Conservation (phyloP, 2,888 invertebrate species). For the Lissocephala sabroskyi region DNA sequence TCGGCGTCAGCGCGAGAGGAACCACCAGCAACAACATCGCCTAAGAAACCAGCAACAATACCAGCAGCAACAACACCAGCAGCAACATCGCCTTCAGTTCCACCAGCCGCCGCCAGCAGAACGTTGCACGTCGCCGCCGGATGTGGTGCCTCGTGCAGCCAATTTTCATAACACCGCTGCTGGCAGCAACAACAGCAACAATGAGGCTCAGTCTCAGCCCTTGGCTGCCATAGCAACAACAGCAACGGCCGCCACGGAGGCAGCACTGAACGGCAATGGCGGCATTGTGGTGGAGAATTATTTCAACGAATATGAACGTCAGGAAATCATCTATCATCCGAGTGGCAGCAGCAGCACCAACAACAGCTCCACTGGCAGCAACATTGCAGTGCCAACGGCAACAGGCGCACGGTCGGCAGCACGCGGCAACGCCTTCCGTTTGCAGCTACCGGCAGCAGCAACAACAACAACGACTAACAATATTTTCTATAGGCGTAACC, state of each 20-base stretch:
- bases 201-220: not conserved
- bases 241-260: constrained; percentile 13
- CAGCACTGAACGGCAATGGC: constrained; percentile 24
- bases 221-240: constrained; percentile 10
- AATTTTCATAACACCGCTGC: constrained; percentile 51
- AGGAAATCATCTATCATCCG: constrained; percentile 70
- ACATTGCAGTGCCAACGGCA: constrained; percentile 33
- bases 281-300: constrained; percentile 70
- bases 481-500: constrained; percentile 17
- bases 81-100: constrained; percentile 43
- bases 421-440: constrained; percentile 52
- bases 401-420: constrained; percentile 31
- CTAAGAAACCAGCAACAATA: constrained; percentile 45
- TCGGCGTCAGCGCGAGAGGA: constrained; percentile 31
- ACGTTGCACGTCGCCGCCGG: constrained; percentile 69
- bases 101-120: constrained; percentile 39
- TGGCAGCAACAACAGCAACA: constrained; percentile 4
- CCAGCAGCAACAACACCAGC: constrained; percentile 48
- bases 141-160: constrained; percentile 69
- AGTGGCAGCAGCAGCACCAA: constrained; percentile 17
- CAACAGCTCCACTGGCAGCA: constrained; percentile 18
- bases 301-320: constrained; percentile 71
- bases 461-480: constrained; percentile 13
- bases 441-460: constrained; percentile 40
- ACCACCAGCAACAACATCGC: constrained; percentile 46